Evolutionary conservation across 2,113 vertebrate species (phyloP).

Genomic region (Triplophysa siluroides): DNA sequence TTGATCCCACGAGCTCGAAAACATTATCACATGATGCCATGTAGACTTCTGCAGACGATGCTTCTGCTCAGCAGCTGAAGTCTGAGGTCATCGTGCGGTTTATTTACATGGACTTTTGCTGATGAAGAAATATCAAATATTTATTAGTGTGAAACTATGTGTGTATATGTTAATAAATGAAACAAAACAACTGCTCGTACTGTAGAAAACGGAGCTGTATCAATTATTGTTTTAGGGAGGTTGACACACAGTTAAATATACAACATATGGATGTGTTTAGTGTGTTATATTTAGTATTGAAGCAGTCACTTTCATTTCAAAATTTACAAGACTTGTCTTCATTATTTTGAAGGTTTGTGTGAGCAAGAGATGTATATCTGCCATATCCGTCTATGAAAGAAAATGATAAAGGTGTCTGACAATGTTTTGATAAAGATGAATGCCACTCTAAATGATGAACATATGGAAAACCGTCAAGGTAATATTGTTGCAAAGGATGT

Average conservation of each 20-base stretch:
- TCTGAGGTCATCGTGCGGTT: neutral
- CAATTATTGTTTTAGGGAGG: neutral
- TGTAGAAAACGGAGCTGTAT: neutral
- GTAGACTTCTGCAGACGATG: conserved; percentile 6
- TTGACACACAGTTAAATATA: neutral
- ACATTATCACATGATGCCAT: conserved; percentile 46
- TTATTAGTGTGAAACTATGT: neutral
- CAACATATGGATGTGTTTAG: neutral
- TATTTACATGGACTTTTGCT: neutral
- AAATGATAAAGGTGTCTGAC: neutral
- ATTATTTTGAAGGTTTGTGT: neutral
- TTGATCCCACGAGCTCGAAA: conserved; percentile 18
- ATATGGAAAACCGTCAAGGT: neutral
- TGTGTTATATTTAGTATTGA: neutral
- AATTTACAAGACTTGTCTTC: neutral
- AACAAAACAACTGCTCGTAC: neutral
- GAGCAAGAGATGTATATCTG: neutral
- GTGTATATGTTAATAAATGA: neutral
- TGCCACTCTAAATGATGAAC: neutral
- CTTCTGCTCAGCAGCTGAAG: conserved; percentile 1
- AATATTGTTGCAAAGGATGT: neutral
- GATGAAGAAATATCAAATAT: conserved; percentile 8
- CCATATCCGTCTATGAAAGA: neutral
- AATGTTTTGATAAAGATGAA: neutral
- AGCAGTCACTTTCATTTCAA: neutral